These are phyloP conservation scores for Telmatherina bonti DNA, from an alignment of 2,797 vertebrate genomes.

Conservation along the genomic window DNA sequence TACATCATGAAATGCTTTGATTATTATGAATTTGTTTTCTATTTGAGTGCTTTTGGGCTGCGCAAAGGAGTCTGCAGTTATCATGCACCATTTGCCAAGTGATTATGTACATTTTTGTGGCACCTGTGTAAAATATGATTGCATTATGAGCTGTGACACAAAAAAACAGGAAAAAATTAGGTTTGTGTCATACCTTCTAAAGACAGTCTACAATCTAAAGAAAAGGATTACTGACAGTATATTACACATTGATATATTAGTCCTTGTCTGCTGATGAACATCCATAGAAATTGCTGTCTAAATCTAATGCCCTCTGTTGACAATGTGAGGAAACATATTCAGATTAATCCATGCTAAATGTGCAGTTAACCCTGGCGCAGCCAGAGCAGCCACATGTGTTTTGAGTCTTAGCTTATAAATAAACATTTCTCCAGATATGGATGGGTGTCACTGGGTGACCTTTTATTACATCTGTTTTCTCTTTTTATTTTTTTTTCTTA, in stretches of 20 bases:
- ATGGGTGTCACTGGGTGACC: conserved; percentile 83
- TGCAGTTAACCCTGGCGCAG: conserved; percentile 55
- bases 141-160: conserved; percentile 37
- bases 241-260: conserved; percentile 21
- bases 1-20: conserved; percentile 11
- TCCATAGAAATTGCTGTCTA: conserved; percentile 42
- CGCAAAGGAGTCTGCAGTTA: conserved; percentile 16
- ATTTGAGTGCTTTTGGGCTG: conserved; percentile 2
- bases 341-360: conserved; percentile 69
- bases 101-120: conserved; percentile 47
- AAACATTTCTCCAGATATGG: conserved; percentile 83
- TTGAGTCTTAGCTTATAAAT: conserved; percentile 83
- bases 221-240: conserved; percentile 5
- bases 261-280: conserved; percentile 28
- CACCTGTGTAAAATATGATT: conserved; percentile 41
- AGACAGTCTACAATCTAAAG: conserved; percentile 29
- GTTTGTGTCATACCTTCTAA: conserved; percentile 19
- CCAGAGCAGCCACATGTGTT: conserved; percentile 80
- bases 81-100: conserved; percentile 47
- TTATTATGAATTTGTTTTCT: conserved; percentile 25
- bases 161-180: conserved; percentile 10
- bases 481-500: conserved; percentile 75
- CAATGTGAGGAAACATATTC: conserved; percentile 68
- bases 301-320: conserved; percentile 79
- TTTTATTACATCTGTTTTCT: conserved; percentile 88